Percentiles rank a stretch among this genome's conserved stretches.
These are phyloP conservation scores for Polydrusus tereticollis DNA, from an alignment of 2,888 invertebrate species.

Conservation along the genomic window DNA sequence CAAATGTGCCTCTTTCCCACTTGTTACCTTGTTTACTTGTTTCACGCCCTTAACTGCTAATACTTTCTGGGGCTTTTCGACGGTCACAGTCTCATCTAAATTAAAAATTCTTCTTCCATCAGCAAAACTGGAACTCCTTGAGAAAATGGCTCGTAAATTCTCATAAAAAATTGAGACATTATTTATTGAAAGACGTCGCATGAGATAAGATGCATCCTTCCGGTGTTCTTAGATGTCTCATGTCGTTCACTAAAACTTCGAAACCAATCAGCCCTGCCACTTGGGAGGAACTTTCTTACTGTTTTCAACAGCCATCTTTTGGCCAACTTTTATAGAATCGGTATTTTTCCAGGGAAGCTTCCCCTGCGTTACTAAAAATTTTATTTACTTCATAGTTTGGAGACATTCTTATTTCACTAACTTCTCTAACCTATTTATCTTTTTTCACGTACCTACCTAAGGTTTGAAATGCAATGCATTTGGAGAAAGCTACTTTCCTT, in stretches of 20 bases:
- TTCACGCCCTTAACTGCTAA: conserved; percentile 35
- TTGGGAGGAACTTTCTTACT: neutral
- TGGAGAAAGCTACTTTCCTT: no score
- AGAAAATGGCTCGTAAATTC: neutral
- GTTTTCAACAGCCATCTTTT: neutral
- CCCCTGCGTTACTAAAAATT: no score
- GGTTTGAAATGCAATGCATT: no score
- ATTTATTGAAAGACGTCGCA: conserved; percentile 27
- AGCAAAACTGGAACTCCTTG: conserved; percentile 37
- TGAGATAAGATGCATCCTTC: conserved; percentile 26
- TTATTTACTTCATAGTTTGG: no score
- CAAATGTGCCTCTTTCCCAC: conserved; percentile 19
- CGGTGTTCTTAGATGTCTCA: neutral
- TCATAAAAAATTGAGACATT: conserved; percentile 47
- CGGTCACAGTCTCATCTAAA: conserved; percentile 47
- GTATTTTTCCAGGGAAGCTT: no score
- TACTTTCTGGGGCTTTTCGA: conserved; percentile 47
- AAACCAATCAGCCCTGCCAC: conserved; percentile 6
- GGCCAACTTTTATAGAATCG: no score
- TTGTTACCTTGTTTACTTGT: conserved; percentile 31
- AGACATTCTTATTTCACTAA: no score
- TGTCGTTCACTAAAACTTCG: conserved; percentile 25
- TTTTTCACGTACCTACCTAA: no score
- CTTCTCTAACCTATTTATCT: no score
- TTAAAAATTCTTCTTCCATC: conserved; percentile 44